Evolutionary conservation across 2,797 vertebrate genomes (phyloP).

Genomic region (Eremophila alpestris): DNA sequence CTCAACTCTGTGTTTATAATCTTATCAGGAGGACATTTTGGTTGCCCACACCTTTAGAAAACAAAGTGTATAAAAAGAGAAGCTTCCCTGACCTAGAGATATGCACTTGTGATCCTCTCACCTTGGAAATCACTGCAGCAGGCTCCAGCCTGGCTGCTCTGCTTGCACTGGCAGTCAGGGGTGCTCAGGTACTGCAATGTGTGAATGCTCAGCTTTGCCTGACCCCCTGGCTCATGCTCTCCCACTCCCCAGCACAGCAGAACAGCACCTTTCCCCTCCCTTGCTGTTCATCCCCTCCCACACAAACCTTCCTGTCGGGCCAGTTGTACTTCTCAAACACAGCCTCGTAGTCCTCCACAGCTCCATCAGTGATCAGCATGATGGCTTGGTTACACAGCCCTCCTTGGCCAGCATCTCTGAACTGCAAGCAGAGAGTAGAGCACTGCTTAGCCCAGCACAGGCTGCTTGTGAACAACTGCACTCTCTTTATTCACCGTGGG

Average conservation of each 20-base stretch:
- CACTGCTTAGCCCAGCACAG: background rate
- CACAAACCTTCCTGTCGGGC: constrained; percentile 88
- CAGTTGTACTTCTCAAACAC: constrained; percentile 94
- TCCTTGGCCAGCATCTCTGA: constrained; percentile 84
- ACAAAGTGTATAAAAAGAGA: background rate
- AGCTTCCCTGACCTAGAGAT: background rate
- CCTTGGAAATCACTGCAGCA: rapidly evolving
- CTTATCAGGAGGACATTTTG: background rate
- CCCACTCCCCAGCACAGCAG: background rate
- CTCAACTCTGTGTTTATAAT: background rate
- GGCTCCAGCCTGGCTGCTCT: background rate
- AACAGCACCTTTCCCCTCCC: background rate
- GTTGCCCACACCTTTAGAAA: background rate
- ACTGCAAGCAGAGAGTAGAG: constrained; percentile 72
- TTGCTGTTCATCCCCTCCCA: background rate
- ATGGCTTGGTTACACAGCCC: constrained; percentile 97
- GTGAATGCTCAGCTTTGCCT: background rate
- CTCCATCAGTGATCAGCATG: constrained; percentile 96
- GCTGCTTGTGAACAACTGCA: rapidly evolving
- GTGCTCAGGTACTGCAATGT: rapidly evolving
- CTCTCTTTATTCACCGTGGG: background rate
- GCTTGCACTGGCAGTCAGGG: background rate
- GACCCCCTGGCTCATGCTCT: background rate
- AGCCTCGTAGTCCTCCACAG: constrained; percentile 91
- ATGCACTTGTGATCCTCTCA: background rate